Evolutionary conservation across 2,888 invertebrate species (phyloP), one percentile per base, ranked within the genome.

Genomic region (Agrochola lychnidis): DNA sequence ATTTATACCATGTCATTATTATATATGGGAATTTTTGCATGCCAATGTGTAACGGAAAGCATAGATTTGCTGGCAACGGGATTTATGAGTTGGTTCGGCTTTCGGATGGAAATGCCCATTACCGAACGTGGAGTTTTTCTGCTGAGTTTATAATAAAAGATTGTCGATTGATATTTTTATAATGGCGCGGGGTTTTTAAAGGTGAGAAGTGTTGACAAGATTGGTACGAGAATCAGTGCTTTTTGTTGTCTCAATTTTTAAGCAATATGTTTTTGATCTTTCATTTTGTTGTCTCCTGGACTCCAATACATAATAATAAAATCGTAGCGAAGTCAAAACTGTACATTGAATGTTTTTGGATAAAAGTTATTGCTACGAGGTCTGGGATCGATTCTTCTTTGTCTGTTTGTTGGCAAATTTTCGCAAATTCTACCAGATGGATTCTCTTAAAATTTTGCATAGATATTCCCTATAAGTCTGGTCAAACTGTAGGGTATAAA

Each of bases 1-100:
- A 87, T 87, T 81, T 87, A 87, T 87, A 66, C 57, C 76, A 70
- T 79, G 84, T 87, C 87, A 84, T 78, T 86, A 83, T 78, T 85
- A 75, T 81, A 72, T 83, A 87, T 79, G 78, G 73, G 69, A 59
- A 70, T 83, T 76, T 79, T 84, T 78, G 78, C 78, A 73, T 82
- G 68, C 62, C 81, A 71, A 78, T 79, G 78, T 74, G 64, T 79
- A 78, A 78, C 83, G 81, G 80, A 81, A 85, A 83, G 36, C 73
- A 78, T 81, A 81, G 77, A 85, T 81, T 78, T 79, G 76, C 80
- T 80, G 70, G 57, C 64, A 4, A 5, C 22, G 62, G 62, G 70
- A 84, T 84, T 84, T 82, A 86, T 75, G 72, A 70, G 72, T 71
- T 59, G 64, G 53, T 51, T 69, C 40, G 64, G n/a, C 59, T 76